phyloP scores from a whole-genome alignment of 1,140 invertebrate species.

The Lordiphosa clarofinis region DNA sequence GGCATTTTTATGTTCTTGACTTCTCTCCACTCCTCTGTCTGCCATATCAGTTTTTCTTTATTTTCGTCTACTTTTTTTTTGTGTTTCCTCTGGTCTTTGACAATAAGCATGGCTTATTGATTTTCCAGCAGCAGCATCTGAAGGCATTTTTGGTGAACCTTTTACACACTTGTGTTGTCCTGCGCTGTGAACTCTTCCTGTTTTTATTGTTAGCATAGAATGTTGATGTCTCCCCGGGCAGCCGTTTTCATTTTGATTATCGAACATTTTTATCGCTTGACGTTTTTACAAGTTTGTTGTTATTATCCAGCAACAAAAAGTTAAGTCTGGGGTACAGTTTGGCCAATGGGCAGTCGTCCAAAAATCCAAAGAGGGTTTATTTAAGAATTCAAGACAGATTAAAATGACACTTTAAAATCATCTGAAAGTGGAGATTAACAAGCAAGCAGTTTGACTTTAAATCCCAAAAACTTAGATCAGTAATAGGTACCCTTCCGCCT shows the following conservation, averaged over 20 bases:
- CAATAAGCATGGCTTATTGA: conserved; percentile 56
- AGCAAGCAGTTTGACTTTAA: too few species aligned
- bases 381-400: conserved; percentile 8
- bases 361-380: conserved; percentile 33
- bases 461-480: too few species aligned
- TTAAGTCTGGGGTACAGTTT: conserved; percentile 49
- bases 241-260: conserved; percentile 59
- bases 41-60: conserved; percentile 13
- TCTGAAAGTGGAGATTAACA: too few species aligned
- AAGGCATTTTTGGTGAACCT: conserved; percentile 43
- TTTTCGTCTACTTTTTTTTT: conserved; percentile 9
- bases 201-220: conserved; percentile 36
- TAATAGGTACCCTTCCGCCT: too few species aligned
- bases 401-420: too few species aligned
- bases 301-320: conserved; percentile 39
- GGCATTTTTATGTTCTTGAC: conserved; percentile 60
- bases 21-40: conserved; percentile 15
- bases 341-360: conserved; percentile 14
- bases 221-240: conserved; percentile 21
- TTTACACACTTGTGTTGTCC: conserved; percentile 50
- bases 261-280: conserved; percentile 57
- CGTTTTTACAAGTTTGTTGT: conserved; percentile 50
- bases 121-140: conserved; percentile 44
- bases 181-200: conserved; percentile 44
- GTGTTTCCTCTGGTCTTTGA: conserved; percentile 31